Percentiles rank a stretch among this genome's conserved stretches.
These are phyloP conservation scores for Rotaria magnacalcarata DNA, from an alignment of 2,888 invertebrate genomes.

Conservation along the genomic window DNA sequence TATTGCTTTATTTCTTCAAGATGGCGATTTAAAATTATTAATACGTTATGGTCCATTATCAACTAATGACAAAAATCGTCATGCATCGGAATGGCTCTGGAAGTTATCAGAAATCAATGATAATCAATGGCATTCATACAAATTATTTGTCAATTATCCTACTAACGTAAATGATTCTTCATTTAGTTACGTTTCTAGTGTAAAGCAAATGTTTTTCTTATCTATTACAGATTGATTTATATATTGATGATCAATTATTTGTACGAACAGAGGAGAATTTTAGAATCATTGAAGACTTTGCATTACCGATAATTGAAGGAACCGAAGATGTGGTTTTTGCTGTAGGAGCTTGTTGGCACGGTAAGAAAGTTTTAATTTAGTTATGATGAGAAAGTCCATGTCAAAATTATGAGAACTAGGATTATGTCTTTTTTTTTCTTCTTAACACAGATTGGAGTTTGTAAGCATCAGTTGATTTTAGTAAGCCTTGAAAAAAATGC, in stretches of 20 bases:
- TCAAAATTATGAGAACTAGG: too few species aligned
- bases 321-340: background rate
- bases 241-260: slow-evolving; percentile 25
- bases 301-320: background rate
- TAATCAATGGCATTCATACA: slow-evolving; percentile 29
- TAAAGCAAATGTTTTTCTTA: background rate
- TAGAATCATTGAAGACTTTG: background rate
- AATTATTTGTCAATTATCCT: slow-evolving; percentile 19
- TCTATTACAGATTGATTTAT: background rate
- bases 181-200: background rate
- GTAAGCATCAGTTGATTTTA: too few species aligned
- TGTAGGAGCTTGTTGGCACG: slow-evolving; percentile 7
- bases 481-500: too few species aligned
- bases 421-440: too few species aligned
- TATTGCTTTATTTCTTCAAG: slow-evolving; percentile 26
- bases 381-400: too few species aligned
- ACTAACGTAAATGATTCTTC: background rate
- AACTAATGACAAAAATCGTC: background rate
- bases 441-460: too few species aligned
- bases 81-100: slow-evolving; percentile 23
- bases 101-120: background rate
- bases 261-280: background rate
- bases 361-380: background rate
- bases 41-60: background rate
- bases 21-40: slow-evolving; percentile 13